Percentiles rank a stretch among this genome's conserved stretches.
Conservation (phyloP, 2,797 vertebrate species). For the Labroides dimidiatus region DNA sequence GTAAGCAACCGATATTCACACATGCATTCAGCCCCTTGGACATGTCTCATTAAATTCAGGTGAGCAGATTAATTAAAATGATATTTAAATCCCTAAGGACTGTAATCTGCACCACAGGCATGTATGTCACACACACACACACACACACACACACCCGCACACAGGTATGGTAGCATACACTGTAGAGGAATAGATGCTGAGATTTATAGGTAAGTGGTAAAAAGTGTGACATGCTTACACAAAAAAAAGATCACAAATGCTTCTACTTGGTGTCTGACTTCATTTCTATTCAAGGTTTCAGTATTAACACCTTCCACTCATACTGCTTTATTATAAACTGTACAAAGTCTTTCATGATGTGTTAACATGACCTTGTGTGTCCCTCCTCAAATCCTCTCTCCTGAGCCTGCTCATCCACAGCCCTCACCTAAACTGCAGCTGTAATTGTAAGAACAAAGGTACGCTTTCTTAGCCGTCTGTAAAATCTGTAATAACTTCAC, state of each 20-base stretch:
- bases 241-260: conserved; percentile 21
- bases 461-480: conserved; percentile 70
- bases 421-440: conserved; percentile 66
- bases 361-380: conserved; percentile 55
- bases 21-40: conserved; percentile 56
- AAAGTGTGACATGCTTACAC: conserved; percentile 33
- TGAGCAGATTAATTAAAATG: conserved; percentile 82
- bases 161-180: conserved; percentile 24
- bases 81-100: conserved; percentile 78
- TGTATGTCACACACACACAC: conserved; percentile 46
- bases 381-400: conserved; percentile 26
- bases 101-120: conserved; percentile 64
- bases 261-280: background rate
- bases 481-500: conserved; percentile 63
- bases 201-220: conserved; percentile 51
- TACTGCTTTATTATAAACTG: conserved; percentile 16
- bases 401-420: conserved; percentile 57
- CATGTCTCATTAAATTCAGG: conserved; percentile 82
- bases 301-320: background rate
- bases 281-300: background rate
- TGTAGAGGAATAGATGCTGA: conserved; percentile 23
- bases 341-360: conserved; percentile 20
- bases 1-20: conserved; percentile 43
- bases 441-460: conserved; percentile 58
- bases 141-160: conserved; percentile 23